Conservation (phyloP, 2,113 vertebrate species). For the Toxotes jaculatrix region DNA sequence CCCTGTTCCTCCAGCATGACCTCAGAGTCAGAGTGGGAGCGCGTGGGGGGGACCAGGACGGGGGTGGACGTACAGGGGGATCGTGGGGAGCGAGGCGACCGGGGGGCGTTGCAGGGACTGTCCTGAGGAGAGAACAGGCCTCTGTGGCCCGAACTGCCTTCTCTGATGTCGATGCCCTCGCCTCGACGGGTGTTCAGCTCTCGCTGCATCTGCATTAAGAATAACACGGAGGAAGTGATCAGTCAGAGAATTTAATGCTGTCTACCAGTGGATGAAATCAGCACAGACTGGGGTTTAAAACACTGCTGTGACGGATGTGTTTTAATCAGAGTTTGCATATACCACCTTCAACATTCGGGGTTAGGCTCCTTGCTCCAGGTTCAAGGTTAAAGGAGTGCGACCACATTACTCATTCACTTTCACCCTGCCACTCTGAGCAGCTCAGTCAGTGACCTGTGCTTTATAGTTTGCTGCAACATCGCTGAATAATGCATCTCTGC, state of each 20-base stretch:
- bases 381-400: not conserved
- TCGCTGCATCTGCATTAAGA: constrained; percentile 86
- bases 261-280: not conserved
- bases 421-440: not conserved
- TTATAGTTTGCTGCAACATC: constrained; percentile 42
- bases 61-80: constrained; percentile 61
- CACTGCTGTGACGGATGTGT: not conserved
- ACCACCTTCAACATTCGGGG: not conserved
- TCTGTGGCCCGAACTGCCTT: constrained; percentile 66
- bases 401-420: constrained; percentile 2
- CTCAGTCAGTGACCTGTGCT: constrained; percentile 21
- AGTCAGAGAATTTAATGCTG: not conserved
- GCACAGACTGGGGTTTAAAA: not conserved
- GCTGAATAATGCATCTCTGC: constrained; percentile 66
- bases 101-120: constrained; percentile 73
- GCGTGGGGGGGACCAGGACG: constrained; percentile 46
- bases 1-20: constrained; percentile 84
- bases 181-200: constrained; percentile 82
- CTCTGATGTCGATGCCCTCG: constrained; percentile 81
- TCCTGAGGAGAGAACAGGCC: constrained; percentile 82
- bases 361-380: not conserved
- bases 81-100: constrained; percentile 78
- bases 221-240: not conserved
- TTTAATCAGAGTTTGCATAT: not conserved
- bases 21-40: constrained; percentile 89